phyloP scores from a whole-genome alignment of 2,113 vertebrate species.

The Varanus komodoensis region DNA sequence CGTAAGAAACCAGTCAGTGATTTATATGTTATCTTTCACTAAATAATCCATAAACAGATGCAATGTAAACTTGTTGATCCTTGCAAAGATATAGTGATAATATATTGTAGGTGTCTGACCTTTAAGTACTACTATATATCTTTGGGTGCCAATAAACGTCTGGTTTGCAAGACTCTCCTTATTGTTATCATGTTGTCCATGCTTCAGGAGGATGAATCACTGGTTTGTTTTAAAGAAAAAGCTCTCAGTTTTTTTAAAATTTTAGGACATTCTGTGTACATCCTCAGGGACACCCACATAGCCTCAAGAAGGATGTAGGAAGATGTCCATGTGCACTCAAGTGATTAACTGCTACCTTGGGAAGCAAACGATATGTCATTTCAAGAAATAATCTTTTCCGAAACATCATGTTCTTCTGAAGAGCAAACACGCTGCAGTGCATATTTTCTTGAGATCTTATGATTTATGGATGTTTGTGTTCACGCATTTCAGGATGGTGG shows the following conservation, averaged over 20 bases:
- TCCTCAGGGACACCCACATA: constrained; percentile 5
- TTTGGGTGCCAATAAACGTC: constrained; percentile 28
- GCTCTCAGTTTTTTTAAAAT: neutral
- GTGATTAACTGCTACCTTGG: constrained; percentile 58
- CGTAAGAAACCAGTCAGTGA: neutral
- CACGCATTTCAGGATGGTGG: constrained; percentile 7
- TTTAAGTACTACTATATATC: constrained; percentile 15
- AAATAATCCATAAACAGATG: constrained; percentile 15
- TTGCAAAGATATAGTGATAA: neutral
- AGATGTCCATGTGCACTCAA: constrained; percentile 41
- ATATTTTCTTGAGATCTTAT: constrained; percentile 4
- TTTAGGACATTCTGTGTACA: neutral
- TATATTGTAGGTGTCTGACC: neutral
- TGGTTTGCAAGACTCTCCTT: constrained; percentile 5
- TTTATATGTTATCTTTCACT: neutral
- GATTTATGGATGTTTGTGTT: constrained; percentile 11
- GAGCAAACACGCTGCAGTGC: constrained; percentile 26
- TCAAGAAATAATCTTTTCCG: constrained; percentile 42
- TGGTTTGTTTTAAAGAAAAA: neutral
- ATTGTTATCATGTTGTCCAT: constrained; percentile 7
- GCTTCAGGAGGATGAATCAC: constrained; percentile 4
- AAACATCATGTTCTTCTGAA: constrained; percentile 40
- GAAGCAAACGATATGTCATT: constrained; percentile 53
- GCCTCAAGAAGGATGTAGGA: constrained; percentile 43
- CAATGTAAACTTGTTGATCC: constrained; percentile 6